phyloP scores from a whole-genome alignment of 2,113 vertebrate genomes.

The Pelecanus crispus region DNA sequence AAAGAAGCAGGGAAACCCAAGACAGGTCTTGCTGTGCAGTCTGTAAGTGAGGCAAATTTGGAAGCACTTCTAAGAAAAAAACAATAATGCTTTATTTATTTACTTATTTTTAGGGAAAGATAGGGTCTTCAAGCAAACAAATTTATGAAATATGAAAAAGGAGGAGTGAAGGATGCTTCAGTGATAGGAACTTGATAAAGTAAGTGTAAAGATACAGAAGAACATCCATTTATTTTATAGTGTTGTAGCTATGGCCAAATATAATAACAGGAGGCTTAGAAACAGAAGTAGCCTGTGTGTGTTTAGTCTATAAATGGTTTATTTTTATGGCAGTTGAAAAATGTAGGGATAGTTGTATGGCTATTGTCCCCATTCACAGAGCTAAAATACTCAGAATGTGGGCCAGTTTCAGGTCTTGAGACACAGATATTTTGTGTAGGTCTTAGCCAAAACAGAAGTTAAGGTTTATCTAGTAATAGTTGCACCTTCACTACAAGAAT shows the following conservation, averaged over 20 bases:
- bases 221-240: slow-evolving; percentile 48
- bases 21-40: not conserved
- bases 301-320: slow-evolving; percentile 36
- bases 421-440: not conserved
- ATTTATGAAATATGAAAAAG: not conserved
- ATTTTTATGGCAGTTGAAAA: slow-evolving; percentile 46
- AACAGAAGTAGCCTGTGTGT: not conserved
- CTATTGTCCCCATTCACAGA: slow-evolving; percentile 3
- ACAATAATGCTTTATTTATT: not conserved
- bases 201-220: slow-evolving; percentile 46
- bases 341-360: slow-evolving; percentile 2
- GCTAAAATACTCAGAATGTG: slow-evolving; percentile 31
- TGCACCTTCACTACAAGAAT: not conserved
- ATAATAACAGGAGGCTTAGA: slow-evolving; percentile 30
- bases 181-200: slow-evolving; percentile 35
- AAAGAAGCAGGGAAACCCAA: not conserved
- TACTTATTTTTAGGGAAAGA: not conserved
- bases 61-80: not conserved
- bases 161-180: not conserved
- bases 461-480: not conserved
- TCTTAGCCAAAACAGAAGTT: not conserved
- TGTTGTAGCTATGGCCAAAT: slow-evolving; percentile 34
- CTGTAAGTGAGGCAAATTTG: not conserved
- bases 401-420: slow-evolving; percentile 48
- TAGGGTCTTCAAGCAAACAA: not conserved